Evolutionary conservation across 2,888 invertebrate genomes (phyloP).

Genomic region (Volucella inanis): DNA sequence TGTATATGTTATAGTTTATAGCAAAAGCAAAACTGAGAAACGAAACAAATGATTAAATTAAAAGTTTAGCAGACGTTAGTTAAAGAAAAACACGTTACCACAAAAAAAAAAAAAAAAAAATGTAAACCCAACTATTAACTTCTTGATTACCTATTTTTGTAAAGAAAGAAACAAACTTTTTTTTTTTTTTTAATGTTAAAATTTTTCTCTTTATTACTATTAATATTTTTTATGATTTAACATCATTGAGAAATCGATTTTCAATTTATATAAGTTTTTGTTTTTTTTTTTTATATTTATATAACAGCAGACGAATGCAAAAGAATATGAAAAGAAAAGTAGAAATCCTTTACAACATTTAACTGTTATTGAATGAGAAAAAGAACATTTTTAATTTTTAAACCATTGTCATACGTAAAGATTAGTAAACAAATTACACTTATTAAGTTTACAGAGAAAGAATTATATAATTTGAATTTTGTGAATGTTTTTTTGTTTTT

Average conservation of each 20-base stretch:
- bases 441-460: slow-evolving; percentile 37
- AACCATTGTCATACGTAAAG: slow-evolving; percentile 31
- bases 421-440: slow-evolving; percentile 25
- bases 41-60: slow-evolving; percentile 45
- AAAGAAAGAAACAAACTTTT: slow-evolving; percentile 30
- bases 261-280: slow-evolving; percentile 33
- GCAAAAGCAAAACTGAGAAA: slow-evolving; percentile 45
- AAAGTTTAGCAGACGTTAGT: slow-evolving; percentile 52
- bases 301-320: slow-evolving; percentile 59
- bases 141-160: slow-evolving; percentile 67
- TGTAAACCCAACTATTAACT: slow-evolving; percentile 60
- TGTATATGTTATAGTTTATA: slow-evolving; percentile 71
- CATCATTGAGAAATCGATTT: slow-evolving; percentile 48
- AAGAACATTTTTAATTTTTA: background rate
- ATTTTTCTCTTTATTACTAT: slow-evolving; percentile 43
- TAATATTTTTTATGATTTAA: slow-evolving; percentile 40
- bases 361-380: slow-evolving; percentile 33
- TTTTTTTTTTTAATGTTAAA: slow-evolving; percentile 60
- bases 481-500: slow-evolving; percentile 2
- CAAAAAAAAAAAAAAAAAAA: slow-evolving; percentile 42
- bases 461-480: background rate
- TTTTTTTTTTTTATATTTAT: slow-evolving; percentile 31
- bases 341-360: slow-evolving; percentile 19
- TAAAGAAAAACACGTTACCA: slow-evolving; percentile 63
- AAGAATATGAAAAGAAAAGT: slow-evolving; percentile 31